Percentiles rank a stretch among this genome's conserved stretches.
Conservation (phyloP, 2,888 invertebrate genomes). For the Cataglyphis cursor region DNA sequence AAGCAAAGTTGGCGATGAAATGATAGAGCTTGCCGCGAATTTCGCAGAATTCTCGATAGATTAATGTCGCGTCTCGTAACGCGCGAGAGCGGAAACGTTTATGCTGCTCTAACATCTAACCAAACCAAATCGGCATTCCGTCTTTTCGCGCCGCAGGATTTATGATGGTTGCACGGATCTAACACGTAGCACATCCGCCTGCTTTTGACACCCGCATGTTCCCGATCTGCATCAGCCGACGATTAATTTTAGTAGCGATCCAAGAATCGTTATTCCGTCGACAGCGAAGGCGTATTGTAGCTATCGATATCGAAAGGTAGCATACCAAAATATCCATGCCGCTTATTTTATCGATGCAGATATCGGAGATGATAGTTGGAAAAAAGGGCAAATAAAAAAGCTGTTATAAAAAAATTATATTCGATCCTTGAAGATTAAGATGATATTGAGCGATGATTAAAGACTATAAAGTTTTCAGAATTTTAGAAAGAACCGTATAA, state of each 20-base stretch:
- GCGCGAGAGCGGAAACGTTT: slow-evolving; percentile 50
- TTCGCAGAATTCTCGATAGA: slow-evolving; percentile 55
- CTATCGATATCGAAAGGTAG: slow-evolving; percentile 1
- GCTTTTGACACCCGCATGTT: slow-evolving; percentile 35
- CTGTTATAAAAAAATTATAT: not conserved
- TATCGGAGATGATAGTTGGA: not conserved
- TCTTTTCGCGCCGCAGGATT: slow-evolving; percentile 24
- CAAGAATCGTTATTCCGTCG: slow-evolving; percentile 65
- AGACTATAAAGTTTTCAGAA: not conserved
- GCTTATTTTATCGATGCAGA: not conserved
- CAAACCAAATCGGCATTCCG: slow-evolving; percentile 23
- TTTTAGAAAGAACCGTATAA: not conserved
- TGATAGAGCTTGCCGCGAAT: slow-evolving; percentile 40
- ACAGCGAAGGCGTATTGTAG: slow-evolving; percentile 14
- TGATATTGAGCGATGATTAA: not conserved
- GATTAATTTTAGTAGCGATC: slow-evolving; percentile 70
- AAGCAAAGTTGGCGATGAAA: slow-evolving; percentile 20
- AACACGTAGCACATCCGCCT: slow-evolving; percentile 1
- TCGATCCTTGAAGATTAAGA: not conserved
- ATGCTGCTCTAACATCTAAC: not conserved
- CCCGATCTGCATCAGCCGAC: not conserved
- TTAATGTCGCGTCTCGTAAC: slow-evolving; percentile 39
- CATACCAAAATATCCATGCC: not conserved
- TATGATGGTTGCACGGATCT: slow-evolving; percentile 33
- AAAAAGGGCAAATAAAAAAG: not conserved